Evolutionary conservation across 2,113 vertebrate species (phyloP), one percentile per base, ranked within the genome.

Genomic region (Bujurquina vittata): DNA sequence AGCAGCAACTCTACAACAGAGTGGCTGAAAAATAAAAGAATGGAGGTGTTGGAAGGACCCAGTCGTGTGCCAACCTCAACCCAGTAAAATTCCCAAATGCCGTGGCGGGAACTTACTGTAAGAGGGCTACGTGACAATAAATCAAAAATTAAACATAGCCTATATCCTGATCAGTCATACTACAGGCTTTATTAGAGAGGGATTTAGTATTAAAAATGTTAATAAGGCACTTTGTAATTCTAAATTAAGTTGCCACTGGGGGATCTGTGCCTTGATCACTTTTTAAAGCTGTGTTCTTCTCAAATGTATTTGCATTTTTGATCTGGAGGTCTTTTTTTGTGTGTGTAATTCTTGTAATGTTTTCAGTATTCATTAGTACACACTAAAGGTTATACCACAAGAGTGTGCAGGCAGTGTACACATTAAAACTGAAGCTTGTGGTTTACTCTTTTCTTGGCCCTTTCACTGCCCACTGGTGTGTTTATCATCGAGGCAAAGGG

Each of bases 401-500:
- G 43, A 29, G 58, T 20, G 29, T 12, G 10, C 33, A 2, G 12
- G 20, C 62, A 35, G 69, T 26, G 58, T 35, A 59, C 62, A 59
- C 35, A 46, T 54, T 23, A 43, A 86, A 81, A 57, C 60, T 59
- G 46, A 60, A 80, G 37, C 58, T 23, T 1, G n/a, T 67, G 22
- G 40, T 88, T 63, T 17, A 57, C n/a, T 17, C 73, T 55, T 55
- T 63, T 60, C 33, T 52, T 62, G 43, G 65, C 23, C 65, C 20
- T 22, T 54, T 75, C 17, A 23, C 40, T 65, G 14, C 37, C 79
- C 81, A 55, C 80, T 89, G 79, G 65, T 33, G 52, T 65, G 77
- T 88, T 87, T 88, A 83, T 92, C 10, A 5, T 54, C 0, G 37
- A 85, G 56, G 65, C 23, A 46, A 23, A 57, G 60, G 67, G 85